Base-by-base conservation (phyloP, 2,888 invertebrate genomes). In the Erebia ligea region DNA sequence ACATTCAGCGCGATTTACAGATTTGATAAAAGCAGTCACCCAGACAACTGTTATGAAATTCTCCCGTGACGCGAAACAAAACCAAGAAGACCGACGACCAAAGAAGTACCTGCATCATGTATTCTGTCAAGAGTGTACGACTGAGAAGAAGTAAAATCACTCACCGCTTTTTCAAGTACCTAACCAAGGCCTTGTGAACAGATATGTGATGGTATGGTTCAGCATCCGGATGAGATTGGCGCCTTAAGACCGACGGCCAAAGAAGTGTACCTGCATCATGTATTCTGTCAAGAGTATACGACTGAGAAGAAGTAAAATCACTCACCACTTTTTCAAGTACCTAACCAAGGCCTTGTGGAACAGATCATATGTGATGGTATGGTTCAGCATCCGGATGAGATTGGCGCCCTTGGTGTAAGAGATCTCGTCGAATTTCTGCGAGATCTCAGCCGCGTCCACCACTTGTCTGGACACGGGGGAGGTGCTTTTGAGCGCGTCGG, bases 151-250 rank as follows among this genome's bases (percentile, higher is more conserved):
- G n/a, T n/a, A n/a, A 57, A 57, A 40, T 15, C 1, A 86, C 91
- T 91, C 77, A 95, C 95, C 94, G 95, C 71, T 91, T 87, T 70
- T 94, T 91, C 77, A 95, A 84, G 82, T 94, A 95, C 57, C 89
- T 84, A 13, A 91, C 84, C 64, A 95, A 77, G 19, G 95, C 95
- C 65, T 91, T 87, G 74, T 89, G 81, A 95, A 95, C 71, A 94
- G 79, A 69, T 92, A 89, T 0, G 94, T 88, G 21, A 95, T 84
- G 0, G 94, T 94, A 71, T 94, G 91, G 80, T 95, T 95, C 68
- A 95, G 83, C 95, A 95, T 95, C 48, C 95, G 81, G 54, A 95
- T 90, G 8, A 95, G 83, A 72, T 94, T 94, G 8, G 95, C 95
- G 58, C 94, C 94, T n/a, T n/a, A 34, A 34, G 34, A 34, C 34